A percentile compares a stretch with the other conserved stretches of the same genome.
Evolutionary conservation across 1,140 invertebrate species (phyloP).

Genomic region (Octopus sinensis): DNA sequence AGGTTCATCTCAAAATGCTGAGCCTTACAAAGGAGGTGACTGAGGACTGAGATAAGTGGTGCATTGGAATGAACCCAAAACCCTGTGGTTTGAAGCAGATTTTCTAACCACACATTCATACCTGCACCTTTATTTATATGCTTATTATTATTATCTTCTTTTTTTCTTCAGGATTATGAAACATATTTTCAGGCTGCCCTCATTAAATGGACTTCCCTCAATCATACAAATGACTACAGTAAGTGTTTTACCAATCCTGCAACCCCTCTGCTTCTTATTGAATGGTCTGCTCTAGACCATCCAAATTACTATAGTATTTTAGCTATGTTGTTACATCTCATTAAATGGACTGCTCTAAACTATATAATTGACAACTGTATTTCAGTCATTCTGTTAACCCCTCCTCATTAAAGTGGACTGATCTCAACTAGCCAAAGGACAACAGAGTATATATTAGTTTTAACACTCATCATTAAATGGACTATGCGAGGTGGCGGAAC

Average conservation of each 20-base stretch:
- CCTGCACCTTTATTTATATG: background rate
- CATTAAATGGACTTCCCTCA: conserved; percentile 82
- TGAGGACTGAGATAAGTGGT: too few relatives aligned
- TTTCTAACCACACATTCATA: too few relatives aligned
- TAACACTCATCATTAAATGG: too few relatives aligned
- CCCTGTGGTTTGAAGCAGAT: too few relatives aligned
- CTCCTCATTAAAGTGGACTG: background rate
- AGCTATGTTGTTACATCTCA: background rate
- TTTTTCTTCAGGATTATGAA: conserved; percentile 61
- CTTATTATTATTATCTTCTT: conserved; percentile 12
- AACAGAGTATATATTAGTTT: too few relatives aligned
- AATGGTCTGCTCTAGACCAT: background rate
- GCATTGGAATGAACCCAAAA: too few relatives aligned
- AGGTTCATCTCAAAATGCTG: too few relatives aligned
- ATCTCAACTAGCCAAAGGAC: too few relatives aligned
- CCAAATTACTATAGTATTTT: conserved; percentile 17
- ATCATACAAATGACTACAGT: conserved; percentile 78
- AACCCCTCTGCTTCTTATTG: background rate
- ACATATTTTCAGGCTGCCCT: conserved; percentile 77
- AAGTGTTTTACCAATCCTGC: conserved; percentile 22
- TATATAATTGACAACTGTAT: background rate
- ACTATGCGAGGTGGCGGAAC: too few relatives aligned
- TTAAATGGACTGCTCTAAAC: background rate
- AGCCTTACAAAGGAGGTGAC: too few relatives aligned
- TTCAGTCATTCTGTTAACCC: background rate